A percentile compares a stretch with the other conserved stretches of the same genome.
Conservation (phyloP, 2,888 invertebrate genomes). For the Hydraecia micacea region DNA sequence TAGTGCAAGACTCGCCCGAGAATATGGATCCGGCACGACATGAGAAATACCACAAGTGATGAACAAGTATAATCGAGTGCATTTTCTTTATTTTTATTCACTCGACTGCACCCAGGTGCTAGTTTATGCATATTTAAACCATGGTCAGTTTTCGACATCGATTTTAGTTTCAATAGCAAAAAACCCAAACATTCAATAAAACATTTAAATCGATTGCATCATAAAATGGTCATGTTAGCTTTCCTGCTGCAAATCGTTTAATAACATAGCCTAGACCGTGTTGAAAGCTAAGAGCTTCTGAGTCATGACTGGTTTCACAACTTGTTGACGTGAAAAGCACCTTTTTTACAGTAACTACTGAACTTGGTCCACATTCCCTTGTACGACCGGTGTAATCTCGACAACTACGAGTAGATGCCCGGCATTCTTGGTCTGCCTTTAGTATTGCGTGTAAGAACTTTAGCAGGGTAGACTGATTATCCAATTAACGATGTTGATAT, state of each 20-base stretch:
- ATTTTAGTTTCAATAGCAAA: background rate
- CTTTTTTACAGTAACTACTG: conserved; percentile 53
- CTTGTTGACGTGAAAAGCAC: conserved; percentile 33
- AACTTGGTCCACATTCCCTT: conserved; percentile 63
- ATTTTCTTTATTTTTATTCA: conserved; percentile 23
- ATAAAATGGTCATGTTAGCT: conserved; percentile 33
- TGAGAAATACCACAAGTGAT: conserved; percentile 43
- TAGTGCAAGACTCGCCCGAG: background rate
- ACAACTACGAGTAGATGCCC: conserved; percentile 33
- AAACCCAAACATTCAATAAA: conserved; percentile 40
- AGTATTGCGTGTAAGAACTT: conserved; percentile 48
- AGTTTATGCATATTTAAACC: conserved; percentile 29
- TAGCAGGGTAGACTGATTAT: conserved; percentile 38
- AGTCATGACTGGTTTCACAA: conserved; percentile 59
- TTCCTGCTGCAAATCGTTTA: conserved; percentile 36
- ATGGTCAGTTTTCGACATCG: conserved; percentile 16
- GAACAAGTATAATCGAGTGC: conserved; percentile 4
- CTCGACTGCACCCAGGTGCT: conserved; percentile 11
- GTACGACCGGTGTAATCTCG: conserved; percentile 54
- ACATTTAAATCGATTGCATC: conserved; percentile 32
- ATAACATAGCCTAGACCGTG: conserved; percentile 54
- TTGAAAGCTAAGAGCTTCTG: conserved; percentile 54
- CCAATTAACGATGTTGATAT: conserved; percentile 55
- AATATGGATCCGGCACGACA: conserved; percentile 6
- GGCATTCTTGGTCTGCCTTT: conserved; percentile 35